These are phyloP conservation scores for Sabatieria punctata DNA, from an alignment of 2,888 invertebrate species.

Conservation along the genomic window DNA sequence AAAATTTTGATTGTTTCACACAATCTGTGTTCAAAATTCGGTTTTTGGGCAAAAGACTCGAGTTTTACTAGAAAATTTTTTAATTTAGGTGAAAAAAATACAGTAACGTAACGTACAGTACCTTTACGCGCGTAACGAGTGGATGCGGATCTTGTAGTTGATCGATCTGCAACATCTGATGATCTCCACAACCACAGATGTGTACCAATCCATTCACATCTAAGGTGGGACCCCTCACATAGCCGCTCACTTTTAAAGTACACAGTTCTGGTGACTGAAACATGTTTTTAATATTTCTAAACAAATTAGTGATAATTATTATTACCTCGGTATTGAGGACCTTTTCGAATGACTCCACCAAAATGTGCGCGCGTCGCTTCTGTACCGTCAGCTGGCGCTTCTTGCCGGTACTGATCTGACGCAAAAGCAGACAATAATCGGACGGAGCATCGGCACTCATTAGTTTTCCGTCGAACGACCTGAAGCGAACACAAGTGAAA, in stretches of 20 bases:
- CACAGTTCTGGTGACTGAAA: no score
- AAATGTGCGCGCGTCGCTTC: slow-evolving; percentile 61
- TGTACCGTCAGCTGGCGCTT: slow-evolving; percentile 53
- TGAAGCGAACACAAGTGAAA: slow-evolving; percentile 24
- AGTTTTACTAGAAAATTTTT: no score
- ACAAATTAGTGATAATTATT: no score
- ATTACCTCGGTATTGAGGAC: no score
- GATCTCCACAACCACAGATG: slow-evolving; percentile 78
- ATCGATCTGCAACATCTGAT: slow-evolving; percentile 62
- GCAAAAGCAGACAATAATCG: slow-evolving; percentile 49
- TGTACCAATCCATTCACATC: slow-evolving; percentile 76
- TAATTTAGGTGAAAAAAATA: no score
- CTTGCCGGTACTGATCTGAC: slow-evolving; percentile 64
- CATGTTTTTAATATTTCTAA: no score
- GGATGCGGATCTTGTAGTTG: slow-evolving; percentile 33
- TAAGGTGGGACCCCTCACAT: slow-evolving; percentile 60
- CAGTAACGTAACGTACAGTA: no score
- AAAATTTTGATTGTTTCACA: no score
- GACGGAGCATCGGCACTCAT: slow-evolving; percentile 51
- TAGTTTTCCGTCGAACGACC: slow-evolving; percentile 58
- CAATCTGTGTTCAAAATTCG: no score
- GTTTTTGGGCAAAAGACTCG: no score
- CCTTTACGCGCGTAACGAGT: not conserved
- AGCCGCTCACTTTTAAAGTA: slow-evolving; percentile 55
- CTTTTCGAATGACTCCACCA: slow-evolving; percentile 61